These are phyloP conservation scores for Trichacis sp. DNA, from an alignment of 2,888 invertebrate genomes.

Conservation along the genomic window DNA sequence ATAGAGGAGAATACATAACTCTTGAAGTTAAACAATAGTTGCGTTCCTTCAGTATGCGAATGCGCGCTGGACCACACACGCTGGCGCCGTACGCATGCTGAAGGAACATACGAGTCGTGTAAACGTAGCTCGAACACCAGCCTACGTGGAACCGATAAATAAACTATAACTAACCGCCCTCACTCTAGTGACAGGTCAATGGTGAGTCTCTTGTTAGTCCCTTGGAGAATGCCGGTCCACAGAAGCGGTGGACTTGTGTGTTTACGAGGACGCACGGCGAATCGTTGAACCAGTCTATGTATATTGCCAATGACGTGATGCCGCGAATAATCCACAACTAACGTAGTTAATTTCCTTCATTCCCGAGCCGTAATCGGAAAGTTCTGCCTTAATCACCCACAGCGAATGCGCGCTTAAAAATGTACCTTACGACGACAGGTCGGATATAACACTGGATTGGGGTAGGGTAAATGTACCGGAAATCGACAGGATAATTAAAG, in stretches of 20 bases:
- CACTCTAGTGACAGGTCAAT: slow-evolving; percentile 66
- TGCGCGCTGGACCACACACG: slow-evolving; percentile 67
- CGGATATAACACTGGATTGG: no score
- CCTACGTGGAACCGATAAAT: slow-evolving; percentile 67
- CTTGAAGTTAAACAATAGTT: slow-evolving; percentile 57
- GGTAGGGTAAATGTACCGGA: no score
- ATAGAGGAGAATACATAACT: slow-evolving; percentile 8
- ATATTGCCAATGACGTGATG: slow-evolving; percentile 32
- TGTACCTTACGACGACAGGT: no score
- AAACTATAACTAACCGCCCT: slow-evolving; percentile 68
- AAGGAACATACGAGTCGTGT: slow-evolving; percentile 59
- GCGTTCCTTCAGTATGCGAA: slow-evolving; percentile 52
- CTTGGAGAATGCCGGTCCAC: slow-evolving; percentile 46
- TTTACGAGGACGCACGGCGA: slow-evolving; percentile 39
- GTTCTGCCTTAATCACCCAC: no score
- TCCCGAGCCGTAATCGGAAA: no score
- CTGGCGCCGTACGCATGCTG: slow-evolving; percentile 64
- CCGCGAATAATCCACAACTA: slow-evolving; percentile 14
- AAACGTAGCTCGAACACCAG: slow-evolving; percentile 61
- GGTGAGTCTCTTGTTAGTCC: slow-evolving; percentile 66
- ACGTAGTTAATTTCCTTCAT: neutral
- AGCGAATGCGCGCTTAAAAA: no score
- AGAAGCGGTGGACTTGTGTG: slow-evolving; percentile 44
- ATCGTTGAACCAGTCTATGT: slow-evolving; percentile 29
- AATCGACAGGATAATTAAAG: no score